These are phyloP conservation scores for Propithecus deckenii DNA, from an alignment of 2,797 vertebrate species.

Conservation along the genomic window DNA sequence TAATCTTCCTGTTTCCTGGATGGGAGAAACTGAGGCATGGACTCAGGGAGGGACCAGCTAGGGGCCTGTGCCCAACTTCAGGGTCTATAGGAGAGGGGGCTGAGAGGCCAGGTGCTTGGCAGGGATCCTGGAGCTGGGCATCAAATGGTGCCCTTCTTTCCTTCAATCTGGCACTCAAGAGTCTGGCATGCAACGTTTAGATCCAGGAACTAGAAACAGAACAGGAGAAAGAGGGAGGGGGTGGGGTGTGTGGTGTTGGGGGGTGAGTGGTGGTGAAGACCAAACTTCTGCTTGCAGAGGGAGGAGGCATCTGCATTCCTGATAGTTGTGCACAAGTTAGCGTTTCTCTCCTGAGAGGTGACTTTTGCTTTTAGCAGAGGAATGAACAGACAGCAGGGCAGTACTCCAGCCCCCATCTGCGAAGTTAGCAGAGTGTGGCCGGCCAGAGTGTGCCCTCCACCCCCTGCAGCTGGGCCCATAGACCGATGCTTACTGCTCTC, in stretches of 20 bases:
- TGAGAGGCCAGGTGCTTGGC: neutral
- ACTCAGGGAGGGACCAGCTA: neutral
- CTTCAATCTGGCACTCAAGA: neutral
- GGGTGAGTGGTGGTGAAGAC: neutral
- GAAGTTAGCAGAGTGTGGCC: neutral
- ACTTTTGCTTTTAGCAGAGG: conserved; percentile 26
- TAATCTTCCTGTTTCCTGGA: neutral
- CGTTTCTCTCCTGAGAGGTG: conserved; percentile 15
- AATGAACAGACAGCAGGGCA: conserved; percentile 27
- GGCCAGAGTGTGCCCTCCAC: neutral
- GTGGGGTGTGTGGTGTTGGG: neutral
- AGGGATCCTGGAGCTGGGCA: neutral
- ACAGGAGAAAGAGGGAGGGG: neutral
- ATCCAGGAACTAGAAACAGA: neutral
- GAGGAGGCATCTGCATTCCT: neutral
- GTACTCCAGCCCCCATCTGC: neutral
- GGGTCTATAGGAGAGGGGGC: neutral
- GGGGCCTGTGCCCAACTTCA: neutral
- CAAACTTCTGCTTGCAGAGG: neutral
- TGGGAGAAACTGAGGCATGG: conserved; percentile 5
- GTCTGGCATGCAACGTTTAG: neutral
- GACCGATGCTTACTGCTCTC: neutral
- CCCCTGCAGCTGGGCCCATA: neutral
- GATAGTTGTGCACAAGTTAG: neutral
- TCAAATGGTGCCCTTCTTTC: neutral